These are phyloP conservation scores for Meles meles DNA, from an alignment of 2,113 vertebrate species.

Conservation along the genomic window DNA sequence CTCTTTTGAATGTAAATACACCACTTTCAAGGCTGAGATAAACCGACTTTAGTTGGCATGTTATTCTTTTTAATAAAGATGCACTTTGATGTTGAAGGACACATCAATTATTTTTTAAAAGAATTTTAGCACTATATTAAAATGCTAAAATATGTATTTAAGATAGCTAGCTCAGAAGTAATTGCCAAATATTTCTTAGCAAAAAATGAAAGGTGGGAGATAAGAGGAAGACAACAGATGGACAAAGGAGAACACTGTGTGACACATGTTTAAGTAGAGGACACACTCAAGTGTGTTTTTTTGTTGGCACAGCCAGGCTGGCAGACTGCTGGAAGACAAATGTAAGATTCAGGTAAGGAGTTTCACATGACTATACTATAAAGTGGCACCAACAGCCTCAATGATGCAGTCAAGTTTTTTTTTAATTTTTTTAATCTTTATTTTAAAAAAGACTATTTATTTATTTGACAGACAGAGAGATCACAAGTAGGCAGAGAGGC, in stretches of 20 bases:
- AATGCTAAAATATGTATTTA: not conserved
- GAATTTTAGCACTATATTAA: not conserved
- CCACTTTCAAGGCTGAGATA: not conserved
- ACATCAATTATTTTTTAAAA: not conserved
- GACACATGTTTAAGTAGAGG: not conserved
- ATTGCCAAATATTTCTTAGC: not conserved
- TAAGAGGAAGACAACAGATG: not conserved
- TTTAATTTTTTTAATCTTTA: no score
- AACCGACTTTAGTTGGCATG: not conserved
- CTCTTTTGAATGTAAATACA: not conserved
- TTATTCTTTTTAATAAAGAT: constrained; percentile 12
- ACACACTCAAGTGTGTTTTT: not conserved
- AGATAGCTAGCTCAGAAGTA: not conserved
- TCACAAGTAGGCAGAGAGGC: no score
- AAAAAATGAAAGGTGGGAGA: not conserved
- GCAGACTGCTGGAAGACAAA: not conserved
- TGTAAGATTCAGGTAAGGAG: not conserved
- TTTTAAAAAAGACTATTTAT: no score
- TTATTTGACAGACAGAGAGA: no score
- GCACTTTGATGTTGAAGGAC: not conserved
- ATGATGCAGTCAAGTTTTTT: not conserved
- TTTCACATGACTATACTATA: accelerated
- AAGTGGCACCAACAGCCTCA: no score
- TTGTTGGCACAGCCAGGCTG: not conserved
- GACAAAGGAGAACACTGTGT: not conserved